phyloP scores from a whole-genome alignment of 2,113 vertebrate genomes.

The Nycticorax nycticorax region DNA sequence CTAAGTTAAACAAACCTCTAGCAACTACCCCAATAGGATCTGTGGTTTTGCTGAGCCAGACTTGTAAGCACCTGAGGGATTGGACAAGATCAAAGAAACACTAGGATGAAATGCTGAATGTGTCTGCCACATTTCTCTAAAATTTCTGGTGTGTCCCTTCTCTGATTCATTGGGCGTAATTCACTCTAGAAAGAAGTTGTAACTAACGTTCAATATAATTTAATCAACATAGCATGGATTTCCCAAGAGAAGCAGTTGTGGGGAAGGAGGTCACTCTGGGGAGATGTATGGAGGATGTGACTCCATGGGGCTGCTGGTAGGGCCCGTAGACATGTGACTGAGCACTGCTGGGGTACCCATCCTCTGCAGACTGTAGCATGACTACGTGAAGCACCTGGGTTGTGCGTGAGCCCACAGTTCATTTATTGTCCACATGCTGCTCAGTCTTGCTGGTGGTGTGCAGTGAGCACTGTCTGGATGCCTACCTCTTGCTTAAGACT shows the following conservation, averaged over 20 bases:
- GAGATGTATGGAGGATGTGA: fast-evolving
- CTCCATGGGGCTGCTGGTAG: fast-evolving
- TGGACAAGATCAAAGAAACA: neutral
- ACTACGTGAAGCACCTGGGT: fast-evolving
- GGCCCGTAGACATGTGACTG: too few relatives aligned
- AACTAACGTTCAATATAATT: too few relatives aligned
- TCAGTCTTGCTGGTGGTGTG: fast-evolving
- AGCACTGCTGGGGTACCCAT: neutral
- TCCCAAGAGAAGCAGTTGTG: neutral
- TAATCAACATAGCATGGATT: fast-evolving
- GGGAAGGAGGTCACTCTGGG: neutral
- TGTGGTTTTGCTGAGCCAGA: neutral
- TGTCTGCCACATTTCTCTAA: neutral
- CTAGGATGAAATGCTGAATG: neutral
- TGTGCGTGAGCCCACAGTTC: neutral
- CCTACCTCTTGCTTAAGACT: neutral
- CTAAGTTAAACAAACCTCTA: neutral
- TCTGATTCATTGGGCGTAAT: neutral
- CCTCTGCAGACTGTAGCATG: too few relatives aligned
- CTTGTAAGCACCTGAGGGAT: neutral
- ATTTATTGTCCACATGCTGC: fast-evolving
- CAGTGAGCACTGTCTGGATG: neutral
- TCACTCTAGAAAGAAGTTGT: neutral
- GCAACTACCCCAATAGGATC: fast-evolving
- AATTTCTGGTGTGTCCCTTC: neutral